A percentile compares a stretch with the other conserved stretches of the same genome.
These are phyloP conservation scores for Scaptomyza parva DNA, from an alignment of 2,888 invertebrate genomes.

Conservation along the genomic window DNA sequence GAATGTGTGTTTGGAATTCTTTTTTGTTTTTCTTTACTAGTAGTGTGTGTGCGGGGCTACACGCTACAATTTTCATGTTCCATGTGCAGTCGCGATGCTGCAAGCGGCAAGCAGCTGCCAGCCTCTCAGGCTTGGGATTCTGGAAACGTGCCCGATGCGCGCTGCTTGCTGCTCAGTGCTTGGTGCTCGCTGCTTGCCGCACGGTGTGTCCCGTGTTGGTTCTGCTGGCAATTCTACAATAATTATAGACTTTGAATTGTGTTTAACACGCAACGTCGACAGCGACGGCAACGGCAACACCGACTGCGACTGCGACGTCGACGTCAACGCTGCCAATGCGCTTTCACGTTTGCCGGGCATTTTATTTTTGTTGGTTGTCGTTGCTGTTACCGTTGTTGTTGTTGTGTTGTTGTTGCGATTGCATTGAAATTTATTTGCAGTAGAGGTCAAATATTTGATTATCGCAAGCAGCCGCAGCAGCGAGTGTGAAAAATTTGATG, in stretches of 20 bases:
- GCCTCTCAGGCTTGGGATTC: slow-evolving; percentile 51
- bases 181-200: slow-evolving; percentile 5
- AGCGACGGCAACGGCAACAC: slow-evolving; percentile 36
- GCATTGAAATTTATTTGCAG: slow-evolving; percentile 81
- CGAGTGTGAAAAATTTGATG: slow-evolving; percentile 80
- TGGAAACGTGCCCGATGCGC: slow-evolving; percentile 48
- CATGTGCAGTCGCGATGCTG: slow-evolving; percentile 63
- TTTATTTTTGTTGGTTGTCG: slow-evolving; percentile 26
- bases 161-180: too few species aligned
- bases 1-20: slow-evolving; percentile 81
- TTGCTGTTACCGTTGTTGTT: slow-evolving; percentile 40
- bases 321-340: slow-evolving; percentile 57
- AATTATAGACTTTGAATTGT: slow-evolving; percentile 84
- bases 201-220: slow-evolving; percentile 61
- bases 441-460: slow-evolving; percentile 83
- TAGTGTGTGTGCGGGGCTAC: slow-evolving; percentile 35
- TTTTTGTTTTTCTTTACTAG: slow-evolving; percentile 12
- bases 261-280: slow-evolving; percentile 83
- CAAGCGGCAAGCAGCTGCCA: slow-evolving; percentile 50
- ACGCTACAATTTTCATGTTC: slow-evolving; percentile 78
- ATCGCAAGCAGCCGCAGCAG: slow-evolving; percentile 66
- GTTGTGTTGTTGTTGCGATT: slow-evolving; percentile 57
- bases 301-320: slow-evolving; percentile 26
- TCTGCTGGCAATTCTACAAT: slow-evolving; percentile 81
- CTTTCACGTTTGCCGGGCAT: slow-evolving; percentile 71